A percentile compares a stretch with the other conserved stretches of the same genome.
phyloP scores from a whole-genome alignment of 2,888 invertebrate genomes.

The Sminthurinus aureus region DNA sequence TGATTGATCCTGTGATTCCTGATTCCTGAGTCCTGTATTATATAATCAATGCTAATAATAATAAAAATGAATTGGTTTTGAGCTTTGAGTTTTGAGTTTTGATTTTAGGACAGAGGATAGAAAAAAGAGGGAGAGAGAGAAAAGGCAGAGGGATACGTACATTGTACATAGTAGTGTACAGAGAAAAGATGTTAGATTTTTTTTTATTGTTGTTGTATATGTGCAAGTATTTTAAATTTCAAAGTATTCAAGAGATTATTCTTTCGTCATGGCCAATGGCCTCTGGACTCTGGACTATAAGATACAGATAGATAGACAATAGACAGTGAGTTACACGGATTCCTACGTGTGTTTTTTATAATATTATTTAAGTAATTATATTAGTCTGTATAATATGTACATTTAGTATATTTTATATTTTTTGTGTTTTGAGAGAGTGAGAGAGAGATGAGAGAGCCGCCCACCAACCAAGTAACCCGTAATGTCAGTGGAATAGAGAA shows the following conservation, averaged over 20 bases:
- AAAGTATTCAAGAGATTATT: not conserved
- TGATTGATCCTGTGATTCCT: no score
- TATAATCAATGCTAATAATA: not conserved
- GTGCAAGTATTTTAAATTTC: not conserved
- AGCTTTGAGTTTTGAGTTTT: no score
- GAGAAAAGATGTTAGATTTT: no score
- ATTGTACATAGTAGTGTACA: no score
- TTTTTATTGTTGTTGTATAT: no score
- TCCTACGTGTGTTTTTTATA: not conserved
- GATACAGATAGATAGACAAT: not conserved
- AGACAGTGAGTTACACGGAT: not conserved
- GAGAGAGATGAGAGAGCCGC: not conserved
- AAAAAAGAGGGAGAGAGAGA: not conserved
- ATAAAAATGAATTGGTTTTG: conserved; percentile 13
- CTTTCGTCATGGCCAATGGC: conserved; percentile 16
- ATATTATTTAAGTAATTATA: conserved; percentile 10
- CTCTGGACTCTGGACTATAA: conserved; percentile 14
- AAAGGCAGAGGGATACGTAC: not conserved
- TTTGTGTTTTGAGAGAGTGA: conserved; percentile 3
- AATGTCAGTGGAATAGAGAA: not conserved
- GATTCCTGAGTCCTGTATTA: not conserved
- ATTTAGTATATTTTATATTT: not conserved
- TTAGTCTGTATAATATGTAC: not conserved
- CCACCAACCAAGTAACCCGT: conserved; percentile 21
- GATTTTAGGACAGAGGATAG: not conserved